Base-by-base conservation (phyloP, 2,888 invertebrate species). In the Macrosiphum euphorbiae region DNA sequence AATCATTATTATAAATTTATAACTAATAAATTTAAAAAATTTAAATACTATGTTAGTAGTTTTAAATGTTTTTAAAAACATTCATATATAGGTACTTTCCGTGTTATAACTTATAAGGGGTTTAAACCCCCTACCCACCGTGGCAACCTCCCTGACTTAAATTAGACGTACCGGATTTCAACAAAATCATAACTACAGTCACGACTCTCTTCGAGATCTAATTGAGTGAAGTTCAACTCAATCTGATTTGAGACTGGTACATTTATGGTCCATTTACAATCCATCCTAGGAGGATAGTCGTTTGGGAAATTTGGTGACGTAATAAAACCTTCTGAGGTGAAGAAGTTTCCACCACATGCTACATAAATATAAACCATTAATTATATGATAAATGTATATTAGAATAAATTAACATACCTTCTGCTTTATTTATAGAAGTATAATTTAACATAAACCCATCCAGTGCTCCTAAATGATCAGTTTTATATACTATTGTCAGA, bases 301-400 rank as follows among this genome's bases (percentile, higher is more conserved):
- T 96, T 95, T 0, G 99, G 99, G 96, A 97, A 99, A 91, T 97
- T 97, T 0, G 99, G 99, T 11, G 98, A 97, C 95, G 96, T 96
- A 26, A 99, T 96, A 16, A 96, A 95, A 1, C 99, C 99, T 61
- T 96, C 96, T 47, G 96, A 95, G 67, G 97, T 97, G 78, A 97
- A 96, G 95, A 97, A 97, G 85, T 96, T 96, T 0, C 97, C 98
- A 3, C 98, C 98, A 95, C 99, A 99, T 85, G 96, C 97, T 97
- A 7, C 35, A 35, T 16, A 67, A 67, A 95, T 94, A 16, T 41
- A 20, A 35, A 87, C 5, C 41, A 87, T 94, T 86, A 35, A 26
- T 52, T 58, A 86, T 24, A n/a, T 4, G 16, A 28, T 2, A 41
- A 28, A 52, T 52, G 24, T 84, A 84, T 85, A 8, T 20, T 4